Conservation (phyloP, 2,797 vertebrate genomes). For the Pangasius mekongensis region DNA sequence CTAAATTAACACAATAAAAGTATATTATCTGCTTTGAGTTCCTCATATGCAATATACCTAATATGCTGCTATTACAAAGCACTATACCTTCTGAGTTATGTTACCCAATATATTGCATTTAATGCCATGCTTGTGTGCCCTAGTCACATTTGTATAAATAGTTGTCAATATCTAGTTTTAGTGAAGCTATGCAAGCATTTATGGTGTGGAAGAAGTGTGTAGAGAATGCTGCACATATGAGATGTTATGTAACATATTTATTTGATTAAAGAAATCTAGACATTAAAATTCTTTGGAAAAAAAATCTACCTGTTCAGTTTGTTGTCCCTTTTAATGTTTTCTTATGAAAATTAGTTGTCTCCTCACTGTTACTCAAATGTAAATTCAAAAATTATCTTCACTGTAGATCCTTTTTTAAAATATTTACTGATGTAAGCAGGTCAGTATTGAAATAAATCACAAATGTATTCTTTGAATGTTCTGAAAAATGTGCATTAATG, state of each 20-base stretch:
- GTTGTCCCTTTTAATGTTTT: slow-evolving; percentile 38
- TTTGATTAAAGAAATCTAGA: slow-evolving; percentile 51
- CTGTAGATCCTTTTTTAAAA: neutral
- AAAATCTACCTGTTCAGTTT: slow-evolving; percentile 40
- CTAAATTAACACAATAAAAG: neutral
- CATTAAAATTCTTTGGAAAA: slow-evolving; percentile 57
- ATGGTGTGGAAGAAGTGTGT: slow-evolving; percentile 32
- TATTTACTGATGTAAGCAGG: neutral
- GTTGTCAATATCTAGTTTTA: slow-evolving; percentile 24
- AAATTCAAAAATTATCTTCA: neutral
- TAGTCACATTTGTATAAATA: slow-evolving; percentile 44
- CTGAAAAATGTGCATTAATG: neutral
- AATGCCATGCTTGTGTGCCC: slow-evolving; percentile 36
- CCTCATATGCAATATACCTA: neutral
- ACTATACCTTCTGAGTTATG: neutral
- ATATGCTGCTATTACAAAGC: slow-evolving; percentile 44
- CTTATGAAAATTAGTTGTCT: neutral
- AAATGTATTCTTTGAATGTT: neutral
- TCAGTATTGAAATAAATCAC: neutral
- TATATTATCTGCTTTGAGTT: slow-evolving; percentile 19
- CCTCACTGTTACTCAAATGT: neutral
- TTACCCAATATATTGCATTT: slow-evolving; percentile 15
- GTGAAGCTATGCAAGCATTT: slow-evolving; percentile 37
- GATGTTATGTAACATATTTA: slow-evolving; percentile 40
- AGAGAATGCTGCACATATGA: slow-evolving; percentile 19